phyloP scores from a whole-genome alignment of 2,113 vertebrate genomes.

The Campylorhamphus procurvoides region DNA sequence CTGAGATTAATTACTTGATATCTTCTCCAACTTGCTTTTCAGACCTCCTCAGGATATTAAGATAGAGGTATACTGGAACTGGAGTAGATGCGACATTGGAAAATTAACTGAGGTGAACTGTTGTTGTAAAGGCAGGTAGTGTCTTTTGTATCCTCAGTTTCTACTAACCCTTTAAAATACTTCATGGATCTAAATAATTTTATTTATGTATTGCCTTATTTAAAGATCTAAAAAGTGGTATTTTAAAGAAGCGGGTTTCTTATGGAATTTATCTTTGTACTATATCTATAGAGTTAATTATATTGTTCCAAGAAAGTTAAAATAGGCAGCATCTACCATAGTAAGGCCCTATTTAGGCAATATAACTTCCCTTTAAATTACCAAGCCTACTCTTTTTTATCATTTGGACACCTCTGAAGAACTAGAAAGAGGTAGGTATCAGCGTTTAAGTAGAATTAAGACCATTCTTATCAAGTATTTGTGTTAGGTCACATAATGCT shows the following conservation, averaged over 20 bases:
- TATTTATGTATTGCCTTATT: neutral
- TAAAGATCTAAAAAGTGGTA: neutral
- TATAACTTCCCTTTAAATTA: neutral
- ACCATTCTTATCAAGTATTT: neutral
- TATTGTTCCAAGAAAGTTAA: neutral
- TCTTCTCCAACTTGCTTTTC: neutral
- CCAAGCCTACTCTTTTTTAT: neutral
- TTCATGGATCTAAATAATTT: neutral
- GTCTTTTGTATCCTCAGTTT: neutral
- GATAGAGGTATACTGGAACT: neutral
- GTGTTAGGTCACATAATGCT: neutral
- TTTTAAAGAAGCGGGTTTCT: neutral
- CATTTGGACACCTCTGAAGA: neutral
- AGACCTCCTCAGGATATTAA: neutral
- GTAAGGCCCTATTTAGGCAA: neutral
- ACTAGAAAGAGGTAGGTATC: neutral
- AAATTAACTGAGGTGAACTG: neutral
- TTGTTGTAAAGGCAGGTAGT: neutral
- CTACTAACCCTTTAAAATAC: neutral
- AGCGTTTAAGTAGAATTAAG: neutral
- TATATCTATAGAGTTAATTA: neutral
- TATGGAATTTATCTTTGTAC: neutral
- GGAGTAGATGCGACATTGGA: neutral
- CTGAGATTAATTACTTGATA: neutral
- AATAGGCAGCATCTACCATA: neutral